Evolutionary conservation across 2,888 invertebrate genomes (phyloP).

Genomic region (Tetragnatha montana): DNA sequence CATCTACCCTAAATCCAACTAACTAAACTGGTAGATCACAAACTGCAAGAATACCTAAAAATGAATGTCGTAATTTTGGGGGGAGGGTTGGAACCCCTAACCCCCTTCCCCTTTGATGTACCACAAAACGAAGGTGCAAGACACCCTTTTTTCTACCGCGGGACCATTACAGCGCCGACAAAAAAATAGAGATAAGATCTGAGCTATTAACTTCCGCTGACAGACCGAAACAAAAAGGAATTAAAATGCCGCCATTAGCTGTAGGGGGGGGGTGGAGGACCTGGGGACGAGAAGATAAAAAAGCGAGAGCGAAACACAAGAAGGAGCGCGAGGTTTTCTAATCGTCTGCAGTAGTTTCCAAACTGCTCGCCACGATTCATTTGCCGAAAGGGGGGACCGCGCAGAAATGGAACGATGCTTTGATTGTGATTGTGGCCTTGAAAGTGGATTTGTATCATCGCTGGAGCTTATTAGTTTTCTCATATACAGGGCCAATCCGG

Average conservation of each 20-base stretch:
- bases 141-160: not conserved
- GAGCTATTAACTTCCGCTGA: constrained; percentile 49
- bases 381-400: constrained; percentile 32
- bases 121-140: too few relatives aligned
- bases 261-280: constrained; percentile 24
- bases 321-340: constrained; percentile 61
- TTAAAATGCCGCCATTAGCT: constrained; percentile 55
- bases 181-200: constrained; percentile 29
- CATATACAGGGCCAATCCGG: too few relatives aligned
- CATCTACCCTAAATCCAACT: too few relatives aligned
- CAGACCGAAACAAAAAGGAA: constrained; percentile 50
- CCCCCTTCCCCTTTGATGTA: too few relatives aligned
- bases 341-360: constrained; percentile 64
- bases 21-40: too few relatives aligned
- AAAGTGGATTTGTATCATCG: too few relatives aligned
- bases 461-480: too few relatives aligned
- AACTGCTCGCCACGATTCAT: constrained; percentile 64
- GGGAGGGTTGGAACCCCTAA: too few relatives aligned
- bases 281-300: constrained; percentile 26
- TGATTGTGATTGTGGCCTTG: too few relatives aligned
- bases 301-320: constrained; percentile 58
- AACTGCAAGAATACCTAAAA: too few relatives aligned
- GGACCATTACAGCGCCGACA: constrained; percentile 21
- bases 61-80: too few relatives aligned
- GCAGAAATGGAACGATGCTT: too few relatives aligned